Evolutionary conservation across 2,113 vertebrate species (phyloP).

Genomic region (Sinocyclocheilus maitianheensis): DNA sequence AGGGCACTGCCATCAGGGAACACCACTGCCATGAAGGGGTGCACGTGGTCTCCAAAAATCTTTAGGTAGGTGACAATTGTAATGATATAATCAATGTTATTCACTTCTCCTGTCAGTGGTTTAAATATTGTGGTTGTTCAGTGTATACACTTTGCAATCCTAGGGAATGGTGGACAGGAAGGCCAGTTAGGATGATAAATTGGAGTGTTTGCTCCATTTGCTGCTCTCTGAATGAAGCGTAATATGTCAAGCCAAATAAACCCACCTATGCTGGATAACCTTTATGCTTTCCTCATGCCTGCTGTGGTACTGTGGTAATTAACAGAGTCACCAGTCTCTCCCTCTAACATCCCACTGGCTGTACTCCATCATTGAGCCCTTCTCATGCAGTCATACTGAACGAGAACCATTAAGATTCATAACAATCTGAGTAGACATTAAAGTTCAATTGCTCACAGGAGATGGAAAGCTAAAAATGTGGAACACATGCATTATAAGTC

Average conservation of each 20-base stretch:
- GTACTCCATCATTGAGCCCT: background rate
- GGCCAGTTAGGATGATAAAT: background rate
- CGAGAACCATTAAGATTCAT: constrained; percentile 9
- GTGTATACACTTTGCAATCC: background rate
- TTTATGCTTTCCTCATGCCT: background rate
- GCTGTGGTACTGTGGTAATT: background rate
- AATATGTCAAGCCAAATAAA: constrained; percentile 20
- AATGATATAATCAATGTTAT: no score
- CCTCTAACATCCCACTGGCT: background rate
- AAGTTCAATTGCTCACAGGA: constrained; percentile 1
- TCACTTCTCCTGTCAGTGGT: no score
- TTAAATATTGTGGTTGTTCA: no score
- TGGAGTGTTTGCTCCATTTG: background rate
- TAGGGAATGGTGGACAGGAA: background rate
- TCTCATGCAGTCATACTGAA: background rate
- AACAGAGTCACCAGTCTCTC: background rate
- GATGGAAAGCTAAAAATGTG: background rate
- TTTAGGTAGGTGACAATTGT: background rate
- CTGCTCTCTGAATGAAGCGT: background rate
- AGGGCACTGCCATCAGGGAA: no score
- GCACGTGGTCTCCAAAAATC: no score
- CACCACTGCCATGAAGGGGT: no score
- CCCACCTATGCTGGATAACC: background rate
- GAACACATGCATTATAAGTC: background rate
- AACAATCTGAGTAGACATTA: background rate